These are phyloP conservation scores for Osmoderma eremita DNA, from an alignment of 2,888 invertebrate species.

Conservation along the genomic window DNA sequence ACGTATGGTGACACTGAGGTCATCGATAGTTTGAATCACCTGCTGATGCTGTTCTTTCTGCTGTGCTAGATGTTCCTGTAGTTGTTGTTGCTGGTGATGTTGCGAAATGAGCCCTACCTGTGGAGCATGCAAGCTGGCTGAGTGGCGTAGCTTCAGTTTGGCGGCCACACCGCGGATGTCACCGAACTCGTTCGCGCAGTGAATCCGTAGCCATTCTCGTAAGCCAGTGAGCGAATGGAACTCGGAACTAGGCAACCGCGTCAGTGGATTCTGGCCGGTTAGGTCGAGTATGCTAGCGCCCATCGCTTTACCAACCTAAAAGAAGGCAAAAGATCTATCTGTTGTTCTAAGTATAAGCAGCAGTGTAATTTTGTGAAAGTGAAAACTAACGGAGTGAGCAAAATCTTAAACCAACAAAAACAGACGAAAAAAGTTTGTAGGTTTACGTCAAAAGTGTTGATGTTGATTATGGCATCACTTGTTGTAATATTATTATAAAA, in stretches of 20 bases:
- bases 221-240: slow-evolving; percentile 77
- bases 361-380: no score
- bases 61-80: slow-evolving; percentile 13
- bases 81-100: slow-evolving; percentile 28
- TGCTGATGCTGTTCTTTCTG: slow-evolving; percentile 47
- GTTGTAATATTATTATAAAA: no score
- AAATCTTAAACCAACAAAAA: no score
- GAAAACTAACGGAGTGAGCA: no score
- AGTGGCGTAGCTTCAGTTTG: slow-evolving; percentile 48
- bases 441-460: no score
- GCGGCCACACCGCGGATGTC: slow-evolving; percentile 48
- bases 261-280: slow-evolving; percentile 82
- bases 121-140: slow-evolving; percentile 52
- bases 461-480: no score
- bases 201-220: slow-evolving; percentile 70
- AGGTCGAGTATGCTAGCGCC: slow-evolving; percentile 87
- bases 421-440: no score
- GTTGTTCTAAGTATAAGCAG: no score
- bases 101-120: slow-evolving; percentile 53
- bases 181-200: slow-evolving; percentile 54
- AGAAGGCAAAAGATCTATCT: no score
- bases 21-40: slow-evolving; percentile 55
- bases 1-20: slow-evolving; percentile 46
- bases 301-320: slow-evolving; percentile 80
- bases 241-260: slow-evolving; percentile 83